These are phyloP conservation scores for Fukomys damarensis DNA, from an alignment of 2,113 vertebrate genomes.

Conservation along the genomic window DNA sequence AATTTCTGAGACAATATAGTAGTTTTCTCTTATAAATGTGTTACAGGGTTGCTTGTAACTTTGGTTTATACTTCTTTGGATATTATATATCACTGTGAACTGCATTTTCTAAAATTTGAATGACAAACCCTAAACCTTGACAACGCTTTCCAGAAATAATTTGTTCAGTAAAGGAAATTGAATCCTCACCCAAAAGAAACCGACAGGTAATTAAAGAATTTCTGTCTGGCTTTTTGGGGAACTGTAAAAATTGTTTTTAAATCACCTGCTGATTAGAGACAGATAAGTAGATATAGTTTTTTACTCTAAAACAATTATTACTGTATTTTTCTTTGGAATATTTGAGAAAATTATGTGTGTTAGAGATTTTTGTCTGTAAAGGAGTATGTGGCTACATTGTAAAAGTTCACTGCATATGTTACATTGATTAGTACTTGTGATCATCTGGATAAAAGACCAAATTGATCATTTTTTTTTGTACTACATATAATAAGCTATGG, in stretches of 20 bases:
- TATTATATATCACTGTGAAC: not conserved
- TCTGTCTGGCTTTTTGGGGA: not conserved
- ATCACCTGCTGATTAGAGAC: not conserved
- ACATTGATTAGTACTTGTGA: not conserved
- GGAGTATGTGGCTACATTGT: not conserved
- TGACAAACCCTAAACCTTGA: not conserved
- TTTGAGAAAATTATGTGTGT: slow-evolving; percentile 11
- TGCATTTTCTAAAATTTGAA: not conserved
- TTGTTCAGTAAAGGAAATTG: not conserved
- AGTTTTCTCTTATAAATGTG: not conserved
- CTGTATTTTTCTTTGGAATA: not conserved
- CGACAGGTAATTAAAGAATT: not conserved
- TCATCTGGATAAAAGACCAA: not conserved
- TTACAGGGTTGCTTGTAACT: not conserved
- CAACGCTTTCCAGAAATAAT: not conserved
- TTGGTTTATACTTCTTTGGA: not conserved
- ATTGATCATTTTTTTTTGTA: not conserved
- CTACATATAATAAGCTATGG: not conserved
- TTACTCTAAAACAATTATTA: not conserved
- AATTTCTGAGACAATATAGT: not conserved
- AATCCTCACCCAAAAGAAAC: not conserved
- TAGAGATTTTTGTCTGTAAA: not conserved
- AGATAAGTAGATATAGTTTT: not conserved
- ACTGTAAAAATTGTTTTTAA: not conserved
- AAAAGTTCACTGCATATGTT: not conserved